Percentiles rank a stretch among this genome's conserved stretches.
Evolutionary conservation across 2,888 invertebrate genomes (phyloP).

Genomic region (Esperia sulphurella): DNA sequence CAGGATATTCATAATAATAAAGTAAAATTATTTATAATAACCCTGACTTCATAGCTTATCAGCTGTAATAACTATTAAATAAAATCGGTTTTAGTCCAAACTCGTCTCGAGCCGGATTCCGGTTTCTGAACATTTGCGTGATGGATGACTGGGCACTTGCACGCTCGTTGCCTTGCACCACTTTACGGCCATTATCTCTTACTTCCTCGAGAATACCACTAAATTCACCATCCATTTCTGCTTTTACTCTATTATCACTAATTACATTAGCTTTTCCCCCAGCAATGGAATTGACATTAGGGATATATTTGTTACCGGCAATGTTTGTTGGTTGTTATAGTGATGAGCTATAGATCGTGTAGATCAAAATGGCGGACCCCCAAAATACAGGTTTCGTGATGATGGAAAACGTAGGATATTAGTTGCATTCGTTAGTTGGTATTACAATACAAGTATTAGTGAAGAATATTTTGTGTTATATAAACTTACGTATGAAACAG

Average conservation of each 20-base stretch:
- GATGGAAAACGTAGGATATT: conserved; percentile 54
- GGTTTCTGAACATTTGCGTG: conserved; percentile 68
- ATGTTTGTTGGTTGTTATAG: conserved; percentile 37
- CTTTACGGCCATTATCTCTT: conserved; percentile 20
- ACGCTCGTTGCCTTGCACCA: conserved; percentile 39
- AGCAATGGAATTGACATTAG: conserved; percentile 23
- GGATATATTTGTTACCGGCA: neutral
- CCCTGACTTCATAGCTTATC: conserved; percentile 22
- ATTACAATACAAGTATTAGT: neutral
- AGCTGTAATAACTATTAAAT: conserved; percentile 49
- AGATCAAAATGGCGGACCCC: conserved; percentile 69
- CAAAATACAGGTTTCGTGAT: conserved; percentile 67
- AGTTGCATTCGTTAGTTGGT: conserved; percentile 27
- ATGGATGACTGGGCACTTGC: conserved; percentile 67
- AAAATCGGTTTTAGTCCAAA: conserved; percentile 45
- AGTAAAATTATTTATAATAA: conserved; percentile 1
- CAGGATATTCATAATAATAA: neutral
- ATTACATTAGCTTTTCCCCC: neutral
- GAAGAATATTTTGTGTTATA: neutral
- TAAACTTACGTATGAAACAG: no score
- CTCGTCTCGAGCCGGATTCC: conserved; percentile 54
- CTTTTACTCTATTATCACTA: conserved; percentile 7
- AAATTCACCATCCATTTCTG: conserved; percentile 27
- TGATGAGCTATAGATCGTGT: conserved; percentile 61
- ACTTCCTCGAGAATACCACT: conserved; percentile 18